phyloP scores from a whole-genome alignment of 2,113 vertebrate genomes.

The Puma concolor region DNA sequence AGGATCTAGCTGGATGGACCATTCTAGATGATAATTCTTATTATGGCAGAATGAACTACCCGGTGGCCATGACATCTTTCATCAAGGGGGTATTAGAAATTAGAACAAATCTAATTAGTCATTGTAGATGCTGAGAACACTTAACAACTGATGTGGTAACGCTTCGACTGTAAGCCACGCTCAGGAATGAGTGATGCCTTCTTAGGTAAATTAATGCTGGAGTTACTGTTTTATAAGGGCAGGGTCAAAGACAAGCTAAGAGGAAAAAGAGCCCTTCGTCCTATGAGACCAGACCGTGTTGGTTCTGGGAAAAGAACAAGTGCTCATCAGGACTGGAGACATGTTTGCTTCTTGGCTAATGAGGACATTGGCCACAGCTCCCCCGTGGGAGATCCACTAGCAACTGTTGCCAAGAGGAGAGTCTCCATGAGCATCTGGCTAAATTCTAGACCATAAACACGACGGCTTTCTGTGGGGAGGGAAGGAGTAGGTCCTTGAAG shows the following conservation, averaged over 20 bases:
- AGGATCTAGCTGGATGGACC: not conserved
- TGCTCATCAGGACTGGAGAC: not conserved
- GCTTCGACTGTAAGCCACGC: not conserved
- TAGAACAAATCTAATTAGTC: not conserved
- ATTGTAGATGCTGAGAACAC: not conserved
- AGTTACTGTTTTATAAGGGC: conserved; percentile 42
- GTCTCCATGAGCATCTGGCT: not conserved
- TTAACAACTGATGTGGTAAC: not conserved
- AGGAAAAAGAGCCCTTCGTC: not conserved
- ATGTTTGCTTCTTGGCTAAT: not conserved
- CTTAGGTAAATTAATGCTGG: not conserved
- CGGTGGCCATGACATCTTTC: not conserved
- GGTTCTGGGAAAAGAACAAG: not conserved
- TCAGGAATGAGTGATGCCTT: not conserved
- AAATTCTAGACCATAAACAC: not conserved
- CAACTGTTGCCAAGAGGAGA: not conserved
- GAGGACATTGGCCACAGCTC: not conserved
- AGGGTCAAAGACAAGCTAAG: not conserved
- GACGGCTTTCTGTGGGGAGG: not conserved
- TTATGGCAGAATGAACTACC: not conserved
- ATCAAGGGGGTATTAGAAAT: not conserved
- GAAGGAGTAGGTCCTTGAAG: not conserved
- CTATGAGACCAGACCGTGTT: not conserved
- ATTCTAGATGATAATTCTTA: not conserved
- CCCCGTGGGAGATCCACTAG: not conserved